A percentile compares a stretch with the other conserved stretches of the same genome.
Conservation (phyloP, 2,113 vertebrate species). For the Salminus brasiliensis region DNA sequence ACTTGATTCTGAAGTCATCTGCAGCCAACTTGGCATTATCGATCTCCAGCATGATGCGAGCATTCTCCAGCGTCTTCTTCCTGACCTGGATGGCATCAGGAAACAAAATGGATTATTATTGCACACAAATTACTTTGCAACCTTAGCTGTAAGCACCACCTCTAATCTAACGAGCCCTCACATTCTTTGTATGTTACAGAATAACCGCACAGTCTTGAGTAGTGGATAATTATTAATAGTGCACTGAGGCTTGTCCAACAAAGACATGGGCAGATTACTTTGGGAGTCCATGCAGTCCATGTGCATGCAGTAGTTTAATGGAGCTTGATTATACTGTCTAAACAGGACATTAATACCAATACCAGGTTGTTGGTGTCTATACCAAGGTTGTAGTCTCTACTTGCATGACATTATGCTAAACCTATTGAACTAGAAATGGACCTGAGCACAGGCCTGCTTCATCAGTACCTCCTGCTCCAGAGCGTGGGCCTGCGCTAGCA, state of each 20-base stretch:
- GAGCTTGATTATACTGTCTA: too few relatives aligned
- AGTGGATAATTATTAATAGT: slow-evolving; percentile 35
- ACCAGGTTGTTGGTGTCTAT: too few relatives aligned
- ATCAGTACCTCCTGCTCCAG: slow-evolving; percentile 76
- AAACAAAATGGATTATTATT: not conserved
- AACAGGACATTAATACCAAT: too few relatives aligned
- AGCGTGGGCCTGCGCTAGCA: slow-evolving; percentile 78
- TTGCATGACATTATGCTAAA: not conserved
- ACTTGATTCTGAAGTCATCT: slow-evolving; percentile 85
- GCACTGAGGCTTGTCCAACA: not conserved
- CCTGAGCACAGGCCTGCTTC: not conserved
- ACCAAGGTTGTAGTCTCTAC: too few relatives aligned
- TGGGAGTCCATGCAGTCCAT: not conserved
- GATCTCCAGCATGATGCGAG: slow-evolving; percentile 80
- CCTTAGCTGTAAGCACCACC: not conserved
- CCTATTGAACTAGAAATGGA: not conserved
- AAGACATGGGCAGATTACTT: not conserved
- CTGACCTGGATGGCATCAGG: slow-evolving; percentile 69
- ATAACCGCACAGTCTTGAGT: slow-evolving; percentile 17
- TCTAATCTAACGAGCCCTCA: not conserved
- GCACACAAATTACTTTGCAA: not conserved
- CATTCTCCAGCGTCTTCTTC: slow-evolving; percentile 78
- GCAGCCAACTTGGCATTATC: slow-evolving; percentile 84
- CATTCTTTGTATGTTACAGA: slow-evolving; percentile 33
- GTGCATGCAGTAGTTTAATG: too few relatives aligned